Percentiles rank a stretch among this genome's conserved stretches.
Conservation (phyloP, 1,140 invertebrate species). For the Diorhabda carinulata region DNA sequence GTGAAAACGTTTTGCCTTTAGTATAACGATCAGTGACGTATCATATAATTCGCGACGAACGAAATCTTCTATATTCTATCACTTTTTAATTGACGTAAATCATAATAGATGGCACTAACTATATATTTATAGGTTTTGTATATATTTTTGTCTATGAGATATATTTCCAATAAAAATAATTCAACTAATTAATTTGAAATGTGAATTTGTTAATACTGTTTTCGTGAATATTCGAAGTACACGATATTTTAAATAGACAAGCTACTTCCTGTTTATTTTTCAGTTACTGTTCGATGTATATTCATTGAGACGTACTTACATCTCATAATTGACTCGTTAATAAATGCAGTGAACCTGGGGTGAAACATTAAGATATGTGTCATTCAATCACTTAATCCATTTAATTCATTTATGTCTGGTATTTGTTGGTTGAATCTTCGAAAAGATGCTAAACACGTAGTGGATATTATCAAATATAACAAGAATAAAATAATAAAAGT, state of each 20-base stretch:
- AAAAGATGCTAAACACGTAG: background rate
- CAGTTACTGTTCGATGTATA: background rate
- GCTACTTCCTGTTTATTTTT: background rate
- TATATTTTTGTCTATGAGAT: too few relatives aligned
- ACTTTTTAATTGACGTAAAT: too few relatives aligned
- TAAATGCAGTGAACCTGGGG: background rate
- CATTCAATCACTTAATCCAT: conserved; percentile 1
- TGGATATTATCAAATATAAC: background rate
- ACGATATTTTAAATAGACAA: background rate
- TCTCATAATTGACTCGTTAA: background rate
- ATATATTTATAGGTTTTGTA: too few relatives aligned
- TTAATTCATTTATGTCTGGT: conserved; percentile 9
- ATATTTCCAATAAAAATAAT: background rate
- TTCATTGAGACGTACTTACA: background rate
- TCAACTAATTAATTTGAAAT: conserved; percentile 18
- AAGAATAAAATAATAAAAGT: background rate
- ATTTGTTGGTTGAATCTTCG: conserved; percentile 4
- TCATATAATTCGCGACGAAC: too few relatives aligned
- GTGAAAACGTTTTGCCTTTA: too few relatives aligned
- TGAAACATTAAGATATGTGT: conserved; percentile 13
- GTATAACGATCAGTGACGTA: too few relatives aligned
- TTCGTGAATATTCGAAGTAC: conserved; percentile 14
- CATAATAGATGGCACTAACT: too few relatives aligned
- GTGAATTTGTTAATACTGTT: conserved; percentile 14
- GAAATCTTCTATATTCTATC: too few relatives aligned